A percentile compares a stretch with the other conserved stretches of the same genome.
Conservation (phyloP, 2,888 invertebrate species). For the Leptopilina myrica region DNA sequence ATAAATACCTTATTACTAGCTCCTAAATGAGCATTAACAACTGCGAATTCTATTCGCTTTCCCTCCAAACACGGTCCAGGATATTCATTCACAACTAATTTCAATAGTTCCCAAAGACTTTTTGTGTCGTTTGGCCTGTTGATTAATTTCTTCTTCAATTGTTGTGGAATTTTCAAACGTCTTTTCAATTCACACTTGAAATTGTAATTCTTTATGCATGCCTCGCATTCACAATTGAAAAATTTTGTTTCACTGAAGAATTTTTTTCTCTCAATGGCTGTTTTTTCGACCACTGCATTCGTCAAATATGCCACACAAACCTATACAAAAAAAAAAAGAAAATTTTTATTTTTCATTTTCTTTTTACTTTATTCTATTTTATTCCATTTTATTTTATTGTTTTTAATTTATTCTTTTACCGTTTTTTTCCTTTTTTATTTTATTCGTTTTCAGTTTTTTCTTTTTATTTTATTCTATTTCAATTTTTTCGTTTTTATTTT, state of each 20-base stretch:
- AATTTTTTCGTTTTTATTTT: too few species aligned
- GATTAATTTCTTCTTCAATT: neutral
- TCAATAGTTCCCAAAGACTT: conserved; percentile 9
- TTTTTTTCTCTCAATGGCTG: neutral
- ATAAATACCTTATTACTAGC: neutral
- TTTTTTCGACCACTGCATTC: neutral
- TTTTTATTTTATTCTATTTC: too few species aligned
- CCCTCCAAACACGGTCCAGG: neutral
- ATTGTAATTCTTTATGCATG: neutral
- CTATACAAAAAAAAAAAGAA: neutral
- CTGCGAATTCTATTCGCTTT: neutral
- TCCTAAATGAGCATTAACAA: neutral
- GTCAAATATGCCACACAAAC: neutral
- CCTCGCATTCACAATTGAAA: neutral
- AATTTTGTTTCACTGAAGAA: neutral
- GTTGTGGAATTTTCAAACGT: neutral
- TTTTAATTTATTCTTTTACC: too few species aligned
- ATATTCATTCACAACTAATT: neutral
- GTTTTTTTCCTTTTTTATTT: too few species aligned
- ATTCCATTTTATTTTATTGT: too few species aligned
- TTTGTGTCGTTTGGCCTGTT: neutral
- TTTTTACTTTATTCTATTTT: too few species aligned
- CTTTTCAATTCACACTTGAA: conserved; percentile 10
- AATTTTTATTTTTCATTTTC: too few species aligned
- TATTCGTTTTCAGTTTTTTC: too few species aligned